Base-by-base conservation (phyloP, 2,113 vertebrate genomes). In the Perccottus glenii region DNA sequence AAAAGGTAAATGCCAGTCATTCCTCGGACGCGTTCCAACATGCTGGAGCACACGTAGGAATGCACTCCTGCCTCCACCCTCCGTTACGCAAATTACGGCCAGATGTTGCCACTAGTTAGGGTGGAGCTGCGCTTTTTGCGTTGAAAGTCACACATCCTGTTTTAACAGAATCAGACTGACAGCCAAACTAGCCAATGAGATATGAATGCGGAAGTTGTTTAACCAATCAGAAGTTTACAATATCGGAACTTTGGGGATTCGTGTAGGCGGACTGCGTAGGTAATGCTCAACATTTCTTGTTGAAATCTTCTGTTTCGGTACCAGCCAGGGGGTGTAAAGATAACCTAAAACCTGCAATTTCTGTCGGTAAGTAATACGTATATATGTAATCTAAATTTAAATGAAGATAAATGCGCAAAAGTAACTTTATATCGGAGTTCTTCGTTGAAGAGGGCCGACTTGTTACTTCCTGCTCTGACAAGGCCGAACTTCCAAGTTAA, bases 391-490 rank as follows among this genome's bases (percentile, higher is more conserved):
- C 9, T 63, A 48, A 5, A 32, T 69, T 45, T 76, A 47, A n/a
- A 4, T 16, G 3, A 61, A 16, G 49, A 46, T 4, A 60, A 46
- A 3, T n/a, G 1, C 1, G 27, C 19, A 36, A 59, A 57, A 15
- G 16, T 51, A 32, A 12, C 33, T 58, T 63, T 67, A 32, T 72
- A 62, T n/a, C 61, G 45, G 40, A 50, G 47, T 40, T 27, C 57
- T 80, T 83, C 67, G 70, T 55, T 58, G 73, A 64, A 79, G 76
- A 62, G 50, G 69, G 87, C 71, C 73, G 82, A 80, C 78, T 82
- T 81, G 77, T 89, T 85, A 94, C 92, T 94, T 94, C 93, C 93
- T 92, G 92, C 72, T 93, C 83, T 61, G 68, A 83, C 67, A 78
- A 91, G 90, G 88, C 90, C 90, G 68, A 82, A 35, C 83, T 79